Evolutionary conservation across 2,888 invertebrate species (phyloP).

Genomic region (Caenorhabditis sp.): DNA sequence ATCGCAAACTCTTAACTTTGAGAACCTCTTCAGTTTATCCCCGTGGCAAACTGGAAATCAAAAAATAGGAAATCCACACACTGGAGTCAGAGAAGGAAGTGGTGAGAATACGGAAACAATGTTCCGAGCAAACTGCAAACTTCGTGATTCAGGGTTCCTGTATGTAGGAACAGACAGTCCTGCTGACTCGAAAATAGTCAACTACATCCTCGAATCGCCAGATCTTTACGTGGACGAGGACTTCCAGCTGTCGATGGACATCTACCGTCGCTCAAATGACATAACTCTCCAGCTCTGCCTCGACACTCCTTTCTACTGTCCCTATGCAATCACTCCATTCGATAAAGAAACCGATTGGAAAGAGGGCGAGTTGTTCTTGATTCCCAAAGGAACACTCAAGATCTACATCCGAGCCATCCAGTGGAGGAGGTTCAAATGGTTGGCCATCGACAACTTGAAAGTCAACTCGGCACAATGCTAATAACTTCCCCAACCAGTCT

Average conservation of each 20-base stretch:
- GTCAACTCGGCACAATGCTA: conserved; percentile 46
- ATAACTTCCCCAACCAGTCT: background rate
- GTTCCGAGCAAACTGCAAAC: background rate
- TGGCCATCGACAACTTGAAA: conserved; percentile 77
- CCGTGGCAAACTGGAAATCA: conserved; percentile 65
- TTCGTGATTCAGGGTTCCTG: conserved; percentile 67
- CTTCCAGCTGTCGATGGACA: conserved; percentile 70
- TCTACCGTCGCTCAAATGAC: conserved; percentile 77
- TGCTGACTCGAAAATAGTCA: conserved; percentile 57
- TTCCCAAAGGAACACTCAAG: conserved; percentile 71
- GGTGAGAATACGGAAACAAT: conserved; percentile 8
- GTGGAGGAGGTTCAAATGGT: conserved; percentile 79
- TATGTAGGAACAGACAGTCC: conserved; percentile 75
- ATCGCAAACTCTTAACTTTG: no score
- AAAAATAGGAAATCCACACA: conserved; percentile 69
- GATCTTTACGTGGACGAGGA: conserved; percentile 70
- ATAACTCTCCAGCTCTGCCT: conserved; percentile 77
- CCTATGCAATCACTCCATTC: conserved; percentile 71
- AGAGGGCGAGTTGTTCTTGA: conserved; percentile 68
- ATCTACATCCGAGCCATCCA: conserved; percentile 78
- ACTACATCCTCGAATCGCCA: conserved; percentile 76
- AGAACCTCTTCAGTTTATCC: conserved; percentile 51
- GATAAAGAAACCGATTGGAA: conserved; percentile 72
- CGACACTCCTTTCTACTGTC: conserved; percentile 75
- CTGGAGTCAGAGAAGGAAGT: conserved; percentile 64